phyloP scores from a whole-genome alignment of 1,140 invertebrate species.

The Muscidifurax raptorellus region DNA sequence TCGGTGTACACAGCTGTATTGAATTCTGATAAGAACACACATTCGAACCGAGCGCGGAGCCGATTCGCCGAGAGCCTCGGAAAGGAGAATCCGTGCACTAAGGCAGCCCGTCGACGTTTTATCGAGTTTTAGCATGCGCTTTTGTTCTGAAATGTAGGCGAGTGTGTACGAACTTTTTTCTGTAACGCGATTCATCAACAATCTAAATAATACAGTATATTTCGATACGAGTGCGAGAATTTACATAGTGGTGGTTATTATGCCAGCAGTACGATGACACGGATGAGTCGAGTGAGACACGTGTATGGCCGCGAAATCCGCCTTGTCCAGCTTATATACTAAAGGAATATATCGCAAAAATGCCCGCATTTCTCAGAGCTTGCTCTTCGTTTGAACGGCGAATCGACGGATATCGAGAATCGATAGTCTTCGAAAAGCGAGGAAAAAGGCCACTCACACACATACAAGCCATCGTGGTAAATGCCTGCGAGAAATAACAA shows the following conservation, averaged over 20 bases:
- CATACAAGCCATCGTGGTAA: background rate
- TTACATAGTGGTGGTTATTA: too few species aligned
- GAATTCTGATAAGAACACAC: slow-evolving; percentile 33
- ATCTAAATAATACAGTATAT: too few species aligned
- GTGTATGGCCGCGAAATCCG: too few species aligned
- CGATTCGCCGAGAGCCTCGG: background rate
- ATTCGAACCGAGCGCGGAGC: background rate
- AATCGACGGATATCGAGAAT: too few species aligned
- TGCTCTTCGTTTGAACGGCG: too few species aligned
- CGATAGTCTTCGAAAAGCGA: background rate
- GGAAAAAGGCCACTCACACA: background rate
- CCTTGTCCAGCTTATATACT: too few species aligned
- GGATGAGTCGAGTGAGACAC: too few species aligned
- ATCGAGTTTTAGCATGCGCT: background rate
- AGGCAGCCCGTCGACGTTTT: background rate
- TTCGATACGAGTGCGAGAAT: too few species aligned
- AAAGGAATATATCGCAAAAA: too few species aligned
- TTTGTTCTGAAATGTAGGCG: background rate
- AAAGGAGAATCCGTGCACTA: background rate
- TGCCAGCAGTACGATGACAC: too few species aligned
- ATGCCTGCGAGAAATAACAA: background rate
- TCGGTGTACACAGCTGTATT: slow-evolving; percentile 16
- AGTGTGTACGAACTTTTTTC: background rate
- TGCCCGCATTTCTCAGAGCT: too few species aligned
- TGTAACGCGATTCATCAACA: background rate